Evolutionary conservation across 2,888 invertebrate species (phyloP), one percentile per base, ranked within the genome.

Genomic region (Cephus runcator): DNA sequence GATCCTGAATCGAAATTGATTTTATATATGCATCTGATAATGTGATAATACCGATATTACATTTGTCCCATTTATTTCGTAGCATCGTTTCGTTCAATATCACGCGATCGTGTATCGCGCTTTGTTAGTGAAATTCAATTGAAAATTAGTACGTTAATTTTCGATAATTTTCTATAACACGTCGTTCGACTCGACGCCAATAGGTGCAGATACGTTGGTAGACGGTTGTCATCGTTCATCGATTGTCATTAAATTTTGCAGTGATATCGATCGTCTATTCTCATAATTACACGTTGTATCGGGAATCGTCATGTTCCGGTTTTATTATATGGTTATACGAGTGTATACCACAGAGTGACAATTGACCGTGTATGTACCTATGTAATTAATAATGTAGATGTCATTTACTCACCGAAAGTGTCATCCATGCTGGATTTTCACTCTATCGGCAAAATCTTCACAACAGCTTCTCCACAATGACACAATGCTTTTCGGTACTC

Each of bases 201-300:
- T 56, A 56, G 23, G 23, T 1, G 23, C 23, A 23, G 56, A 56
- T 56, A 23, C 23, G 56, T 85, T 83, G 82, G 78, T 83, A 81
- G 83, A 82, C 84, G 77, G 79, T 85, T 80, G 80, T 85, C 83
- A 83, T 85, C 79, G 83, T 80, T 79, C 77, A 69, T 81, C 81
- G 71, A 31, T 12, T 30, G 71, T 71, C 30, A 56, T 56, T 56
- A 23, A 23, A 56, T 56, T 23, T 56, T 23, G 56, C 6, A 56
- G 23, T 2, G 15, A 11, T 71, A 85, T 85, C 80, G 84, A 86
- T 85, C 80, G 81, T 78, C 81, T 82, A 81, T 83, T 79, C 78
- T 76, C 77, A 81, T 84, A 85, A 85, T 85, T 86, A 85, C 82
- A 79, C 73, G 82, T 83, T 86, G 81, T 84, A 79, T 77, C 79